phyloP scores from a whole-genome alignment of 2,888 invertebrate species.

The Sialis lutaria region DNA sequence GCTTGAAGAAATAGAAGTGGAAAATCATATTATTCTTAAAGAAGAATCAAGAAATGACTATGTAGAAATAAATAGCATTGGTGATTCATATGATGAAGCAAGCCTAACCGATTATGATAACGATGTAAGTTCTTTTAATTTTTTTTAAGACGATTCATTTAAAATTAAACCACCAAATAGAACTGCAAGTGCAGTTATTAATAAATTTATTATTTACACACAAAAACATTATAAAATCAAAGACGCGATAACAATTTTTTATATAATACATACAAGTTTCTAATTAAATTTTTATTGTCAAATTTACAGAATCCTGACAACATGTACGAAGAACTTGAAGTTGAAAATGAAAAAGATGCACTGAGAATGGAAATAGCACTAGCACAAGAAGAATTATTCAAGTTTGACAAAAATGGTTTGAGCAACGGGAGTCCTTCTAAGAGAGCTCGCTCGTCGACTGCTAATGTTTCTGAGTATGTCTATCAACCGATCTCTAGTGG shows the following conservation, averaged over 20 bases:
- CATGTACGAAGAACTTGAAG: constrained; percentile 55
- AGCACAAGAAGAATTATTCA: constrained; percentile 24
- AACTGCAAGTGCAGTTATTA: no score
- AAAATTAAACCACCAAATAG: constrained; percentile 1
- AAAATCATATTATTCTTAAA: constrained; percentile 16
- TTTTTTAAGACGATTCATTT: background rate
- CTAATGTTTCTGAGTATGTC: background rate
- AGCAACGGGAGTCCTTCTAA: background rate
- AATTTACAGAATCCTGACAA: constrained; percentile 44
- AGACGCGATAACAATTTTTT: no score
- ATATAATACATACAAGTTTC: no score
- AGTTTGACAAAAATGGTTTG: constrained; percentile 17
- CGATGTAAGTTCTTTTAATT: background rate
- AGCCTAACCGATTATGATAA: constrained; percentile 5
- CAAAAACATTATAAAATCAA: no score
- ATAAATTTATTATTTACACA: no score
- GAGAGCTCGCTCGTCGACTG: background rate
- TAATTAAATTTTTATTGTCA: constrained; percentile 6
- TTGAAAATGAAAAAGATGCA: constrained; percentile 38
- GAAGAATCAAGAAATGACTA: constrained; percentile 21
- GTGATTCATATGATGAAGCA: constrained; percentile 5
- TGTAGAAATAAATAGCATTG: constrained; percentile 5
- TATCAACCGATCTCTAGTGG: constrained; percentile 4
- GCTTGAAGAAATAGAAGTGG: constrained; percentile 31
- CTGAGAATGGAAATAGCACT: constrained; percentile 24